These are phyloP conservation scores for Drosophila basisetae DNA, from an alignment of 2,888 invertebrate species.

Conservation along the genomic window DNA sequence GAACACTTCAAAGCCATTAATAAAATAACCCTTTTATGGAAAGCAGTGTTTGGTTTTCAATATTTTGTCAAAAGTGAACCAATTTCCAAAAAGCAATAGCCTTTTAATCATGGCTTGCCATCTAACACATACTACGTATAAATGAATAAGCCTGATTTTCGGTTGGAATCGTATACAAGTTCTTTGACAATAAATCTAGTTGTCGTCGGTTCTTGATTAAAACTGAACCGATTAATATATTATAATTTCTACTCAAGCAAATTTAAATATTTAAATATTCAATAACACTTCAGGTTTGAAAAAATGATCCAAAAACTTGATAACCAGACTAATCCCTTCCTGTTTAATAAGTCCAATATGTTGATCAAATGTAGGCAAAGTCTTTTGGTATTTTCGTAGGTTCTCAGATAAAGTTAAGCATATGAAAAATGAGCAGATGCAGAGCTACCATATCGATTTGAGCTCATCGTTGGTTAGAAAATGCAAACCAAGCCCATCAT, in stretches of 20 bases:
- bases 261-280: not conserved
- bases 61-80: not conserved
- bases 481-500: not conserved
- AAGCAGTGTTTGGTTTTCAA: not conserved
- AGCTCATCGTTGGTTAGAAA: constrained; percentile 11
- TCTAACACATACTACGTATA: not conserved
- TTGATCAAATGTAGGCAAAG: not conserved
- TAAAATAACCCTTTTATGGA: not conserved
- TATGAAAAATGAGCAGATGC: constrained; percentile 5
- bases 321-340: not conserved
- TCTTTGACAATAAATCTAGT: not conserved
- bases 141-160: not conserved
- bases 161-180: not conserved
- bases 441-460: constrained; percentile 3
- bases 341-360: not conserved
- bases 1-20: not conserved
- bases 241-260: not conserved
- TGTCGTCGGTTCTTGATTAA: not conserved
- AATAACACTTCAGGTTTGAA: not conserved
- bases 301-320: not conserved
- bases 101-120: not conserved
- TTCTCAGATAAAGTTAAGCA: not conserved
- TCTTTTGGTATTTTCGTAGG: not conserved
- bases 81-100: not conserved
- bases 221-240: not conserved